Evolutionary conservation across 2,797 vertebrate species (phyloP).

Genomic region (Sebastes elongatus): DNA sequence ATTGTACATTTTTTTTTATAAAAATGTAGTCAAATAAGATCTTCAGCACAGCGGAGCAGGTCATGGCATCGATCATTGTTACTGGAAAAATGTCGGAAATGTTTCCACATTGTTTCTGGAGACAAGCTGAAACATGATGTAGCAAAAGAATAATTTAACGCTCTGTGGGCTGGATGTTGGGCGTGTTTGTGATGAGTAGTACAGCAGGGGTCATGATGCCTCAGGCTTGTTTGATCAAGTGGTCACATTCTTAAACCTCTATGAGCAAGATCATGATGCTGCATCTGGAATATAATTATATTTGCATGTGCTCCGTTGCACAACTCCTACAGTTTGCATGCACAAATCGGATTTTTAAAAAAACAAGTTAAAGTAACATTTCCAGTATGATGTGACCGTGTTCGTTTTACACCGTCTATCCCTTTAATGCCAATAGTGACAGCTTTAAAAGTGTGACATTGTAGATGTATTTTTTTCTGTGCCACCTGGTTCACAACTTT

Average conservation of each 20-base stretch:
- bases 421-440: not conserved
- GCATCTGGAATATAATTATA: conserved; percentile 40
- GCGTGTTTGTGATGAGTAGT: conserved; percentile 60
- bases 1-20: not conserved
- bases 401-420: not conserved
- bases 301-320: conserved; percentile 36
- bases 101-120: conserved; percentile 33
- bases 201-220: conserved; percentile 51
- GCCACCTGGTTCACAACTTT: not conserved
- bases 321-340: conserved; percentile 28
- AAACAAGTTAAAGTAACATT: not conserved
- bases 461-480: not conserved
- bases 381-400: not conserved
- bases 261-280: conserved; percentile 51
- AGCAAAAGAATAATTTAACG: conserved; percentile 33
- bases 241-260: conserved; percentile 52
- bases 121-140: conserved; percentile 40
- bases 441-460: not conserved
- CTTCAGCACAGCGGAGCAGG: conserved; percentile 18
- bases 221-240: conserved; percentile 56
- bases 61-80: conserved; percentile 27
- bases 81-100: conserved; percentile 27
- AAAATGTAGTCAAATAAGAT: conserved; percentile 22
- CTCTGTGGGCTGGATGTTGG: conserved; percentile 45
- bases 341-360: not conserved